Evolutionary conservation across 2,797 vertebrate species (phyloP), one percentile per base, ranked within the genome.

Genomic region (Eidolon dupreanum): DNA sequence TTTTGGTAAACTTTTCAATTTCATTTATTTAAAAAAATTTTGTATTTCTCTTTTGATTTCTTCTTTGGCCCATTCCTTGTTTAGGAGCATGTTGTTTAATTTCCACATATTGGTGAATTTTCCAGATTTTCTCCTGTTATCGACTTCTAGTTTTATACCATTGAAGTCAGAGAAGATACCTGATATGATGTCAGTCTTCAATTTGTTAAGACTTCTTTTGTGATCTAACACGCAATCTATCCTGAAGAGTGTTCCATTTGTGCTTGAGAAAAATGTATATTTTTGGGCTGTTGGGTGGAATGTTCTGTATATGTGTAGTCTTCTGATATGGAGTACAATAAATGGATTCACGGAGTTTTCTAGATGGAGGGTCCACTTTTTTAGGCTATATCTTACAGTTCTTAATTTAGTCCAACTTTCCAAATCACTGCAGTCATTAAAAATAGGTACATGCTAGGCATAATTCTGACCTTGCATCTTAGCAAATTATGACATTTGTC

Each of bases 181-280:
- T 93, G 55, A 81, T 88, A 71, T 36, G 31, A 82, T 74, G 88
- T 83, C 77, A 74, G 9, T 55, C 31, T 88, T 88, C 49, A 55
- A 8, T 71, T 59, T 85, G 87, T 85, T 73, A 78, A 71, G 63
- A n/a, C 81, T 94, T 90, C 9, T 86, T 86, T 91, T 43, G 65
- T 79, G 74, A 73, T 4, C 31, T 65, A 66, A 75, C 8, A 4
- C 65, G 26, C 66, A 7, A 38, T 49, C 49, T 65, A 16, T 36
- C 33, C 5, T 65, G 46, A 24, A 75, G 61, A 84, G 51, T 78
- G 16, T 43, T 90, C 79, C 8, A 10, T 53, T 71, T 79, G 26
- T 33, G 31, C 22, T 93, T 79, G 49, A 49, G 53, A 90, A 63
- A 26, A 78, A 86, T 79, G 57, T 63, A 19, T 26, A n/a, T 87